Base-by-base conservation (phyloP, 2,888 invertebrate genomes). In the Tenthredo mesomela region DNA sequence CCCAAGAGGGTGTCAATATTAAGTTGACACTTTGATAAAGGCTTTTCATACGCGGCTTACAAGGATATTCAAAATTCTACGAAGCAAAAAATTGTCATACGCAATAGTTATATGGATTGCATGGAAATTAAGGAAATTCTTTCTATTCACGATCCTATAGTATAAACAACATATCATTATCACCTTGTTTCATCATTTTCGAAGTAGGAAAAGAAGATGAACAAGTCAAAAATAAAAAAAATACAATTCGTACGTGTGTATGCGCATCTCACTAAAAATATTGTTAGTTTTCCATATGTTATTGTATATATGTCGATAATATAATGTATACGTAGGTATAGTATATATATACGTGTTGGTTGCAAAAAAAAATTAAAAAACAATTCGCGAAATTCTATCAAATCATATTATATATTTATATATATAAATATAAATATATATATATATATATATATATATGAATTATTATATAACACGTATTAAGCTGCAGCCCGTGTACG, bases 41-140 rank as follows among this genome's bases (percentile, higher is more conserved):
- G 65, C 37, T 82, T 82, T 82, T 82, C 82, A 82, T 82, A 82
- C 82, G 61, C 65, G 82, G 65, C 82, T 12, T 33, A 65, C 65
- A 65, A 82, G 61, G 82, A 65, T 61, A 65, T 61, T 82, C 65
- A 82, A 65, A 5, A 82, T 61, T 82, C 40, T 65, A 82, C 65
- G 65, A 40, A 40, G 78, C 78, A 82, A 80, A n/a, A n/a, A 61
- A 61, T 70, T 70, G 18, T 25, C 6, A 78, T 78, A 58, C 67
- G 82, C 82, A 43, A 47, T 25, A 82, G 82, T 82, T 82, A 82
- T 43, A 25, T 67, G 82, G 82, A 82, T 82, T 82, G 82, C 82
- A 82, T 67, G 82, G n/a, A 58, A 58, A 47, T 18, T 58, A 5
- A 21, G n/a, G 25, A 25, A 21, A 10, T 61, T 61, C 3, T 77